Evolutionary conservation across 2,797 vertebrate species (phyloP).

Genomic region (Phataginus tricuspis): DNA sequence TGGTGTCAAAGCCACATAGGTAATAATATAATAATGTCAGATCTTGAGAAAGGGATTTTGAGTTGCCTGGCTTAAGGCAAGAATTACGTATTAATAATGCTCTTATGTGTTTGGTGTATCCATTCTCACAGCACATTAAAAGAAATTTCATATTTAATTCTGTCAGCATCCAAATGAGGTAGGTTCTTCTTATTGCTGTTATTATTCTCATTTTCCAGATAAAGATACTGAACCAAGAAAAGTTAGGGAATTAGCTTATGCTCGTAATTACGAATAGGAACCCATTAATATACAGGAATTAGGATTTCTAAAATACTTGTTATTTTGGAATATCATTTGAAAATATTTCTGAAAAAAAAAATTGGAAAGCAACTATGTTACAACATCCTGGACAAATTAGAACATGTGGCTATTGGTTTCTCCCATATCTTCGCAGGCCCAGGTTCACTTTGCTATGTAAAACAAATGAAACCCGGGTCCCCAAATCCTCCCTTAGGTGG

Average conservation of each 20-base stretch:
- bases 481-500: not conserved
- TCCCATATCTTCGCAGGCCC: not conserved
- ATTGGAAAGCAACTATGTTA: not conserved
- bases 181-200: not conserved
- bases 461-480: not conserved
- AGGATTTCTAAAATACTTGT: not conserved
- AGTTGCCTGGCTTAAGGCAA: not conserved
- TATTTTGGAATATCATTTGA: not conserved
- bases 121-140: slow-evolving; percentile 19
- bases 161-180: not conserved
- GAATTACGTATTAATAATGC: not conserved
- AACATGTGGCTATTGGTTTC: not conserved
- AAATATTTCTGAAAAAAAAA: not conserved
- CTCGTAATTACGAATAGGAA: not conserved
- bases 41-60: not conserved
- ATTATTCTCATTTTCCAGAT: not conserved
- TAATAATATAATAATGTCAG: not conserved
- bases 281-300: not conserved
- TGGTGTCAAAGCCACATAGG: not conserved
- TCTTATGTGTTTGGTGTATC: not conserved
- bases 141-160: slow-evolving; percentile 14
- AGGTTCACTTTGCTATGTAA: not conserved
- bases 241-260: not conserved
- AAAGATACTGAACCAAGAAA: not conserved
- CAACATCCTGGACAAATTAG: not conserved